These are phyloP conservation scores for Drosophila auraria DNA, from an alignment of 1,140 invertebrate genomes.

Conservation along the genomic window DNA sequence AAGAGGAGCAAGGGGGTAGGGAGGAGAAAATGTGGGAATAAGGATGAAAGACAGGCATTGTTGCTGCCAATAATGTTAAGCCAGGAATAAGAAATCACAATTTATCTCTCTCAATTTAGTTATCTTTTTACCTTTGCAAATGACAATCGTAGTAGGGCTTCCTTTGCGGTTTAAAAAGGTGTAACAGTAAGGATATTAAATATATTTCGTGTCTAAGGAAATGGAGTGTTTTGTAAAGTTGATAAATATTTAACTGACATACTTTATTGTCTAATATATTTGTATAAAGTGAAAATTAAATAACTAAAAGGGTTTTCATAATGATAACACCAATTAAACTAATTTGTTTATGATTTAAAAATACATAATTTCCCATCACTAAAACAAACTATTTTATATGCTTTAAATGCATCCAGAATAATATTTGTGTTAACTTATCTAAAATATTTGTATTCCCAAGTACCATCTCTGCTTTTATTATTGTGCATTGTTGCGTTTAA, in stretches of 20 bases:
- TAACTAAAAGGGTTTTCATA: no score
- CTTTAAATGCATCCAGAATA: not conserved
- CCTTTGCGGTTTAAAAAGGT: not conserved
- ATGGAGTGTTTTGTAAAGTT: no score
- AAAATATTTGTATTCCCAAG: no score
- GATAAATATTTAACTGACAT: not conserved
- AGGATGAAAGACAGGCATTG: constrained; percentile 15
- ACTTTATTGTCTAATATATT: no score
- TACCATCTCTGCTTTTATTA: not conserved
- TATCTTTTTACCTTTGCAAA: not conserved
- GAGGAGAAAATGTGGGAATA: not conserved
- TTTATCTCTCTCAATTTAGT: not conserved
- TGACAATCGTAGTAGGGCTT: not conserved
- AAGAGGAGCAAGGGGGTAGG: not conserved
- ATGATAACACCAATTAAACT: not conserved
- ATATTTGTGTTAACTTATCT: not conserved
- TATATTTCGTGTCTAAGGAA: no score
- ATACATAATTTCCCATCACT: not conserved
- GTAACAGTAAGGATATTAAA: not conserved
- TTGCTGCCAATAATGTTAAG: constrained; percentile 21
- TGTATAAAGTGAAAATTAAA: no score
- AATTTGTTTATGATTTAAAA: not conserved
- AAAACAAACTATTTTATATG: not conserved
- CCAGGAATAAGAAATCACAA: constrained; percentile 2
- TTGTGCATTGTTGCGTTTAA: constrained; percentile 12